These are phyloP conservation scores for Allolobophora icterica DNA, from an alignment of 2,888 invertebrate species.

Conservation along the genomic window DNA sequence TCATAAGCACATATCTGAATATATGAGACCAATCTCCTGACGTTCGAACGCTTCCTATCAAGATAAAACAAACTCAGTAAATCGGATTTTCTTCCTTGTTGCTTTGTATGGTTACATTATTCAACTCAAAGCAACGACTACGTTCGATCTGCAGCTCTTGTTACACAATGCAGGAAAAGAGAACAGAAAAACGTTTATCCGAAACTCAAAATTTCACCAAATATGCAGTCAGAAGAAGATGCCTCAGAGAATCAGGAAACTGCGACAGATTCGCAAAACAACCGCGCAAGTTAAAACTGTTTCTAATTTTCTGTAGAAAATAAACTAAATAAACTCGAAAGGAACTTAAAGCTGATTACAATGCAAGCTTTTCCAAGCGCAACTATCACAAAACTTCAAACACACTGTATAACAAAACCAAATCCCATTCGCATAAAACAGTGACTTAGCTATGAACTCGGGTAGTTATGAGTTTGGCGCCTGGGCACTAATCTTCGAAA, in stretches of 20 bases:
- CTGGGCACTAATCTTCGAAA: no score
- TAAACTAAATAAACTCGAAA: neutral
- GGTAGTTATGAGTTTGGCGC: no score
- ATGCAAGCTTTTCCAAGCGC: neutral
- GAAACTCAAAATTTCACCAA: neutral
- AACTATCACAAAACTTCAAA: neutral
- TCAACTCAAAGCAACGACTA: neutral
- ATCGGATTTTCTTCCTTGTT: neutral
- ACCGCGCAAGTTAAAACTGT: slow-evolving; percentile 17
- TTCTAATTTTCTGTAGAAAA: neutral
- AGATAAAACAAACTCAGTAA: neutral
- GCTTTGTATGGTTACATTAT: neutral
- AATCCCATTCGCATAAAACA: neutral
- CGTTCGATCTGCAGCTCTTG: neutral
- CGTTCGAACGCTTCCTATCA: neutral
- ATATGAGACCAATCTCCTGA: neutral
- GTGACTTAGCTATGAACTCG: neutral
- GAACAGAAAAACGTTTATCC: neutral
- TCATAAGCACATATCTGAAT: neutral
- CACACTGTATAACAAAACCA: neutral
- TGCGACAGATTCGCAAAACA: neutral
- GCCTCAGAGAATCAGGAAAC: neutral
- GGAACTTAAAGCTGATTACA: neutral
- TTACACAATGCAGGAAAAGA: neutral
- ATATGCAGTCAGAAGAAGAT: neutral